phyloP scores from a whole-genome alignment of 2,888 invertebrate genomes.

The Macrosoma leucophasiata region DNA sequence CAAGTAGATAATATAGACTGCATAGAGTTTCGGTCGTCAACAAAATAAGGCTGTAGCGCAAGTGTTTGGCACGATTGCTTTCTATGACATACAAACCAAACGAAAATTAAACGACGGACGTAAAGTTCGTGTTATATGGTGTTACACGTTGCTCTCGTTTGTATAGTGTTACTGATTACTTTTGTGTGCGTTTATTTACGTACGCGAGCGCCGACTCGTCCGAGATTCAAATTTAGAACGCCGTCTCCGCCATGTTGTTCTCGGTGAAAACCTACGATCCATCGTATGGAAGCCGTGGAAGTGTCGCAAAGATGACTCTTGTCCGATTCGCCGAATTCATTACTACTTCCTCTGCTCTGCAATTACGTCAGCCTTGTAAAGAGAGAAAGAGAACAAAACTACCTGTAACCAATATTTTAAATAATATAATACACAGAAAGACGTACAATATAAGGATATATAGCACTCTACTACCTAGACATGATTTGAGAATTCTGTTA shows the following conservation, averaged over 20 bases:
- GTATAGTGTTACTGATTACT: constrained; percentile 72
- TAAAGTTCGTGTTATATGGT: constrained; percentile 36
- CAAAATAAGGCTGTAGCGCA: constrained; percentile 20
- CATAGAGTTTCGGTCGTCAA: constrained; percentile 31
- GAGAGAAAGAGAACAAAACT: too few relatives aligned
- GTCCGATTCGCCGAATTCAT: too few relatives aligned
- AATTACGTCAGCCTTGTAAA: too few relatives aligned
- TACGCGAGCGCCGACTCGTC: constrained; percentile 76
- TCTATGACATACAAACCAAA: constrained; percentile 23
- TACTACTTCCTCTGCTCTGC: too few relatives aligned
- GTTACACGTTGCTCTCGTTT: constrained; percentile 51
- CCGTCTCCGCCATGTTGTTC: constrained; percentile 75
- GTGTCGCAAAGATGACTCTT: constrained; percentile 41
- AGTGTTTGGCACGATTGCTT: constrained; percentile 24
- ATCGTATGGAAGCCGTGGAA: constrained; percentile 52
- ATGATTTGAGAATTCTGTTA: constrained; percentile 32
- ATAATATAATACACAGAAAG: too few relatives aligned
- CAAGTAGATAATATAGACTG: constrained; percentile 35
- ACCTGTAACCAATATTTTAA: too few relatives aligned
- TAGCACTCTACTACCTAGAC: constrained; percentile 8
- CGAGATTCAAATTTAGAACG: constrained; percentile 75
- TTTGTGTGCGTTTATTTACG: constrained; percentile 76
- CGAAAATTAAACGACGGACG: constrained; percentile 29
- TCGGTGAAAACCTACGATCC: constrained; percentile 70
- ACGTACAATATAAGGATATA: too few relatives aligned